phyloP scores from a whole-genome alignment of 1,140 invertebrate species.

The Planococcus citri region DNA sequence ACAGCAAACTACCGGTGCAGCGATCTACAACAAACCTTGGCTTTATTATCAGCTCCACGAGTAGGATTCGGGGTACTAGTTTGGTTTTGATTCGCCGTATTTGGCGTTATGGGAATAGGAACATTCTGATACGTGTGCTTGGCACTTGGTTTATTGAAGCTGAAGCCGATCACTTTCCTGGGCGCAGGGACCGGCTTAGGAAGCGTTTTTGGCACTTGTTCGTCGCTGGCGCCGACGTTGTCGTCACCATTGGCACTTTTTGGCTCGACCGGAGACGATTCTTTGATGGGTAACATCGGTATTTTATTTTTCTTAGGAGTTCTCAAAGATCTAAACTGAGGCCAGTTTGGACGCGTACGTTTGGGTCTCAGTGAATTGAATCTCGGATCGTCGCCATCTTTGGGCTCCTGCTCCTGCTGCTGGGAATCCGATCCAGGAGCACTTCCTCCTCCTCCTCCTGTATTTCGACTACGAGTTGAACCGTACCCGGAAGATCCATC shows the following conservation, averaged over 20 bases:
- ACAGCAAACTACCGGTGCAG: too few species aligned
- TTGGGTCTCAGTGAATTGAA: constrained; percentile 36
- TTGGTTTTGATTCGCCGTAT: constrained; percentile 15
- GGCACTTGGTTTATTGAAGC: constrained; percentile 32
- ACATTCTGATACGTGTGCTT: constrained; percentile 43
- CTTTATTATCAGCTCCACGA: too few species aligned
- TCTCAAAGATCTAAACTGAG: constrained; percentile 28
- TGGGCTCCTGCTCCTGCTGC: constrained; percentile 27
- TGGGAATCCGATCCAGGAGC: constrained; percentile 34
- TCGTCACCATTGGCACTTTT: background rate
- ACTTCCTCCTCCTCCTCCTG: constrained; percentile 37
- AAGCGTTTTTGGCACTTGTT: background rate
- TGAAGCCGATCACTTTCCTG: constrained; percentile 29
- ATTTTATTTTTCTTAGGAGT: constrained; percentile 32
- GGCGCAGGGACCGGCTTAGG: constrained; percentile 36
- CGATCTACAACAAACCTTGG: too few species aligned
- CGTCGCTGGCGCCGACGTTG: background rate
- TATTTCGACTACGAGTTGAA: constrained; percentile 40
- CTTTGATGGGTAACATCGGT: constrained; percentile 37
- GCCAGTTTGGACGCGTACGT: constrained; percentile 24
- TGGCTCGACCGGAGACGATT: constrained; percentile 25
- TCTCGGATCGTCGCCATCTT: constrained; percentile 30
- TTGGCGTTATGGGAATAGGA: constrained; percentile 37
- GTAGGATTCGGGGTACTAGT: too few species aligned
- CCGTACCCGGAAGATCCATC: constrained; percentile 44